Evolutionary conservation across 2,113 vertebrate genomes (phyloP).

Genomic region (Crocuta crocuta): DNA sequence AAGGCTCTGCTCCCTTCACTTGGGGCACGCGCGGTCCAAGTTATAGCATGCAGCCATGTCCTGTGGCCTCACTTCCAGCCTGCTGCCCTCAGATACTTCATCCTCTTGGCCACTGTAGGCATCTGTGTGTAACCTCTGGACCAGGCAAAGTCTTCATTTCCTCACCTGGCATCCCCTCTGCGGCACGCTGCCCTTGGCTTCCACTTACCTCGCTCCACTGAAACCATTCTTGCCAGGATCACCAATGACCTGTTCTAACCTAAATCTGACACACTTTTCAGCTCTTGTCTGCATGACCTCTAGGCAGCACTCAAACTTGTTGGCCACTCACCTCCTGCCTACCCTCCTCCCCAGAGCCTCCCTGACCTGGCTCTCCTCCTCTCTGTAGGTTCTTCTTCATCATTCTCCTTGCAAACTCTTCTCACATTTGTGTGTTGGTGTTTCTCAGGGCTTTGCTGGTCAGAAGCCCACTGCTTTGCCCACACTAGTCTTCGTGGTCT

Average conservation of each 20-base stretch:
- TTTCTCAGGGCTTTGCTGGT: not conserved
- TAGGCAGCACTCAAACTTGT: not conserved
- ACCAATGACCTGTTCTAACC: no score
- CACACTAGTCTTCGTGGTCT: not conserved
- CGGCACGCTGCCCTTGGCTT: not conserved
- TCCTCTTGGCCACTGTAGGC: not conserved
- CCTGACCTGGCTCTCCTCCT: not conserved
- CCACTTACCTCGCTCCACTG: not conserved
- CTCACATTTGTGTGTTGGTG: not conserved
- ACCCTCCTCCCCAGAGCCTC: not conserved
- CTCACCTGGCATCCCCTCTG: not conserved
- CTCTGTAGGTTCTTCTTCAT: not conserved
- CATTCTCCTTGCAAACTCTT: not conserved
- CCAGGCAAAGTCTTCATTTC: not conserved
- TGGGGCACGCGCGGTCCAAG: accelerated
- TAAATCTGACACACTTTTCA: not conserved
- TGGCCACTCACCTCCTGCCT: not conserved
- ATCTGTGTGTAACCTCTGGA: not conserved
- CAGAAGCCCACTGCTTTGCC: not conserved
- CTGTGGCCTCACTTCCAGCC: not conserved
- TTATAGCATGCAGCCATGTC: no score
- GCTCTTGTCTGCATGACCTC: not conserved
- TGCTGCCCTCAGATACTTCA: accelerated
- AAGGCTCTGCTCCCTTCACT: not conserved
- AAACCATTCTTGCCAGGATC: not conserved